These are phyloP conservation scores for Littorina saxatilis DNA, from an alignment of 1,140 invertebrate genomes.

Conservation along the genomic window DNA sequence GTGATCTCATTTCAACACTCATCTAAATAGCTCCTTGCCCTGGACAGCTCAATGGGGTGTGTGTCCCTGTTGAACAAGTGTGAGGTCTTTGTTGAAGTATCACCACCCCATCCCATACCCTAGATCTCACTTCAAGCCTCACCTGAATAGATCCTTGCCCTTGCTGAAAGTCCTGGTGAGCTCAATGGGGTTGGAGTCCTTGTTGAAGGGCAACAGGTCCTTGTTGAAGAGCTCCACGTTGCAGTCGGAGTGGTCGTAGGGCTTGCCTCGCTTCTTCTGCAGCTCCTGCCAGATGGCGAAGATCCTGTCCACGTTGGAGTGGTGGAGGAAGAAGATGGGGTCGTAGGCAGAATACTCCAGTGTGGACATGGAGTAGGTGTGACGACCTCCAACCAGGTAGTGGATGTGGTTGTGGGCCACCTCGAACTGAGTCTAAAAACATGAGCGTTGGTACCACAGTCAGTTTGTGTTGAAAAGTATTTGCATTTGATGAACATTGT, in stretches of 20 bases:
- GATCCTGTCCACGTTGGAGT: constrained; percentile 53
- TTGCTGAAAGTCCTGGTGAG: constrained; percentile 34
- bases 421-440: constrained; percentile 49
- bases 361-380: constrained; percentile 47
- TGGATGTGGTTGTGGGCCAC: constrained; percentile 54
- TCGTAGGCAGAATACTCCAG: constrained; percentile 54
- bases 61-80: too few relatives aligned
- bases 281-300: constrained; percentile 48
- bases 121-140: not conserved
- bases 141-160: constrained; percentile 36
- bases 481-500: too few relatives aligned
- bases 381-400: constrained; percentile 51
- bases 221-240: constrained; percentile 36
- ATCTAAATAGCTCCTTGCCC: too few relatives aligned
- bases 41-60: too few relatives aligned
- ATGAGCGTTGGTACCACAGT: not conserved
- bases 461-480: too few relatives aligned
- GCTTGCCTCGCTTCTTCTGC: constrained; percentile 40
- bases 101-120: not conserved
- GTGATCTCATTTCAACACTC: too few relatives aligned
- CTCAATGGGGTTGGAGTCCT: constrained; percentile 35
- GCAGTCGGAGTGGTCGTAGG: constrained; percentile 40
- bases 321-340: constrained; percentile 53
- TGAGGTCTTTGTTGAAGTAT: too few relatives aligned
- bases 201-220: constrained; percentile 41